These are phyloP conservation scores for Notospermus geniculatus DNA, from an alignment of 1,140 invertebrate genomes.

Conservation along the genomic window DNA sequence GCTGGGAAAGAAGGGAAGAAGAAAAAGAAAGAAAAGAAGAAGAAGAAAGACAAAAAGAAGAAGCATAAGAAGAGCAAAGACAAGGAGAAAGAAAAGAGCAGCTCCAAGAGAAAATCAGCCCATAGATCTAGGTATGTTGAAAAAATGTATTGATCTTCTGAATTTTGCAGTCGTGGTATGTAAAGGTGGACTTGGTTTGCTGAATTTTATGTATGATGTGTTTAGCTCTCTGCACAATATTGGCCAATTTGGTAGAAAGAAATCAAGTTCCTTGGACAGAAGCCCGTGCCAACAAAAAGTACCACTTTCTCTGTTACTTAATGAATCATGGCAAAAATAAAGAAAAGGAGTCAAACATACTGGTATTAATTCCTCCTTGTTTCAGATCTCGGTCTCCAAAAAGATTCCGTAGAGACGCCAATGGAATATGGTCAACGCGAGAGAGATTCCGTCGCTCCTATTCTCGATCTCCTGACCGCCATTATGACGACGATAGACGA, in stretches of 20 bases:
- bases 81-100: conserved; percentile 32
- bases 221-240: too few relatives aligned
- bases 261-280: too few relatives aligned
- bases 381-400: neutral
- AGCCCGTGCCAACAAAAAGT: too few relatives aligned
- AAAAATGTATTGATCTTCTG: too few relatives aligned
- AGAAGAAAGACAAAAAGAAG: conserved; percentile 44
- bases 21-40: conserved; percentile 34
- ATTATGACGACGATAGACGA: neutral
- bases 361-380: too few relatives aligned
- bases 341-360: too few relatives aligned
- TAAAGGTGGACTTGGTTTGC: too few relatives aligned
- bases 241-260: too few relatives aligned
- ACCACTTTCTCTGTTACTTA: too few relatives aligned
- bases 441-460: neutral
- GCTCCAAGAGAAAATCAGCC: conserved; percentile 10
- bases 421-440: neutral
- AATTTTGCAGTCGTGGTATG: too few relatives aligned
- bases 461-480: conserved; percentile 1
- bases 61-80: conserved; percentile 37
- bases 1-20: neutral
- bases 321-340: too few relatives aligned
- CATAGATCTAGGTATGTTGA: conserved; percentile 18
- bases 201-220: too few relatives aligned
- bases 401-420: neutral